Evolutionary conservation across 2,797 vertebrate species (phyloP).

Genomic region (Ptychadena robeensis): DNA sequence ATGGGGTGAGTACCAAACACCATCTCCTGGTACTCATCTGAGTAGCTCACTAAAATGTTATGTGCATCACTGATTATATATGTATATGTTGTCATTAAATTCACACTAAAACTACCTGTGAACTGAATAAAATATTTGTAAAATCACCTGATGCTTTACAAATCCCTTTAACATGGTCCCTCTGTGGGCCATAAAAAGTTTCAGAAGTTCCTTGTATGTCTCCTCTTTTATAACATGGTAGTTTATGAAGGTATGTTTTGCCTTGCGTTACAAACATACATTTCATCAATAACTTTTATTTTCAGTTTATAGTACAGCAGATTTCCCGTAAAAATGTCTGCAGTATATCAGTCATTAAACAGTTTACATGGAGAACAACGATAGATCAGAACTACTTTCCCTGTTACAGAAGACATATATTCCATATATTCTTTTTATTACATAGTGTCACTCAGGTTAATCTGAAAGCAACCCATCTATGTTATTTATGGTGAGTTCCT

Average conservation of each 20-base stretch:
- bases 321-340: slow-evolving; percentile 26
- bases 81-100: too few species aligned
- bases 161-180: too few species aligned
- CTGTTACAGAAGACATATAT: slow-evolving; percentile 14
- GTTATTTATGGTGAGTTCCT: neutral
- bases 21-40: too few species aligned
- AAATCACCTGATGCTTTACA: too few species aligned
- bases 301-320: neutral
- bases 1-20: too few species aligned
- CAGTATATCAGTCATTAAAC: slow-evolving; percentile 23
- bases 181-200: too few species aligned
- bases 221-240: neutral
- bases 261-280: neutral
- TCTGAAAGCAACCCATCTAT: neutral
- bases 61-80: too few species aligned
- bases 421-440: slow-evolving; percentile 20
- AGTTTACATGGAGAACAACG: slow-evolving; percentile 12
- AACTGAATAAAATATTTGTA: too few species aligned
- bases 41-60: too few species aligned
- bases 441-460: neutral
- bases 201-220: too few species aligned
- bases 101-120: too few species aligned
- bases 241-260: neutral
- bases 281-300: neutral
- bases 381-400: neutral